These are phyloP conservation scores for Peromyscus polionotus DNA, from an alignment of 2,113 vertebrate species.

Conservation along the genomic window DNA sequence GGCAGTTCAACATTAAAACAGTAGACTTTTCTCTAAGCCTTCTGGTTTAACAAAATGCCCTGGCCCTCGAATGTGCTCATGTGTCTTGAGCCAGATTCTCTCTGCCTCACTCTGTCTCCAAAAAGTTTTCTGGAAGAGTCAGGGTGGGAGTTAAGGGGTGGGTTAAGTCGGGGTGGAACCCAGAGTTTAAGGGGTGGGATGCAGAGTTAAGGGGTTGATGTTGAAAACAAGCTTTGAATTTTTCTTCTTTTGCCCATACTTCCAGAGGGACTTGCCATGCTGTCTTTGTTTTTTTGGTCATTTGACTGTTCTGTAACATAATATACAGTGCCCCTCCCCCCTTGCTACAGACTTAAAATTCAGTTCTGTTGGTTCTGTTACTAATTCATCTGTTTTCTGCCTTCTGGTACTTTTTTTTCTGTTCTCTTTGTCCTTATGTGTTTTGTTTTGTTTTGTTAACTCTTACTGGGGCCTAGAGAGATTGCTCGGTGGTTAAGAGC, in stretches of 20 bases:
- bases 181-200: not conserved
- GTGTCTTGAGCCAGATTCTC: not conserved
- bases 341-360: not conserved
- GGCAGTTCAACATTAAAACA: not conserved
- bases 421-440: not conserved
- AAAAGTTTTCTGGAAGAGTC: not conserved
- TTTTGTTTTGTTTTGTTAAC: not conserved
- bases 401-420: not conserved
- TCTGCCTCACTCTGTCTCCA: not conserved
- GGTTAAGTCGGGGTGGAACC: not conserved
- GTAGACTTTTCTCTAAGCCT: slow-evolving; percentile 4
- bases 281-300: not conserved
- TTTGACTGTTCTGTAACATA: not conserved
- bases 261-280: not conserved
- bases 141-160: not conserved
- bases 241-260: not conserved
- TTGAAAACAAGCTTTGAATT: not conserved
- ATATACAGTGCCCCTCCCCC: not conserved
- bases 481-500: not conserved
- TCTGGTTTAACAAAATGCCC: not conserved
- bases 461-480: not conserved
- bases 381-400: not conserved
- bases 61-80: not conserved
- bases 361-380: not conserved
- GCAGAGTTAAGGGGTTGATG: not conserved